phyloP scores from a whole-genome alignment of 2,113 vertebrate genomes.

The Sula dactylatra region DNA sequence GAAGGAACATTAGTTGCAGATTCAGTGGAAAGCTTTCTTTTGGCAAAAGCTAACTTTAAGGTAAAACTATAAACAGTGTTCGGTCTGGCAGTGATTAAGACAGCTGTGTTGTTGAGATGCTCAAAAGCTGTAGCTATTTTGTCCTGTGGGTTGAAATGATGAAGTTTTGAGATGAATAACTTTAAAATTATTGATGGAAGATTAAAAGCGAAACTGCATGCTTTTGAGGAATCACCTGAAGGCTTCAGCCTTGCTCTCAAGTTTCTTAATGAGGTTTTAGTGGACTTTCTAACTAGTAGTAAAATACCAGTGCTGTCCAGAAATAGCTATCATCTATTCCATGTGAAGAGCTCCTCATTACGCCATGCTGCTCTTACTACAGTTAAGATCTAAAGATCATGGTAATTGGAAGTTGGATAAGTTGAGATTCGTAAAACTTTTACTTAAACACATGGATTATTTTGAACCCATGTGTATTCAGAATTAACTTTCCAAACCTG shows the following conservation, averaged over 20 bases:
- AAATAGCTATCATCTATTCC: not conserved
- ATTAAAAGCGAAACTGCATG: not conserved
- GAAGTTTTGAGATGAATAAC: not conserved
- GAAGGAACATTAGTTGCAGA: not conserved
- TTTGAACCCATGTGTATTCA: not conserved
- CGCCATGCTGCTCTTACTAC: not conserved
- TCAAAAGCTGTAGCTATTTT: not conserved
- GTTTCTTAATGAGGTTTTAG: not conserved
- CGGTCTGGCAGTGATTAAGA: slow-evolving; percentile 5
- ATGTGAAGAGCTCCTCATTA: not conserved
- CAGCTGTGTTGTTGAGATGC: not conserved
- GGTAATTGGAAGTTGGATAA: not conserved
- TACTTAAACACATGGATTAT: not conserved
- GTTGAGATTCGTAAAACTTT: not conserved
- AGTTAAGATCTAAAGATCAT: not conserved
- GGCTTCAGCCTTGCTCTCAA: not conserved
- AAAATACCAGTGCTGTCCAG: not conserved
- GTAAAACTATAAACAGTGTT: not conserved
- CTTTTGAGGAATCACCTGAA: not conserved
- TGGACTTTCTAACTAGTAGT: not conserved
- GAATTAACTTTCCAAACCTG: not conserved
- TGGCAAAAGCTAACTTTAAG: not conserved
- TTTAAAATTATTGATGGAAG: not conserved
- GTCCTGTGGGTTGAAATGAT: not conserved
- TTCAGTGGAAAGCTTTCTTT: slow-evolving; percentile 18